Evolutionary conservation across 2,113 vertebrate genomes (phyloP).

Genomic region (Brachirus orientalis): DNA sequence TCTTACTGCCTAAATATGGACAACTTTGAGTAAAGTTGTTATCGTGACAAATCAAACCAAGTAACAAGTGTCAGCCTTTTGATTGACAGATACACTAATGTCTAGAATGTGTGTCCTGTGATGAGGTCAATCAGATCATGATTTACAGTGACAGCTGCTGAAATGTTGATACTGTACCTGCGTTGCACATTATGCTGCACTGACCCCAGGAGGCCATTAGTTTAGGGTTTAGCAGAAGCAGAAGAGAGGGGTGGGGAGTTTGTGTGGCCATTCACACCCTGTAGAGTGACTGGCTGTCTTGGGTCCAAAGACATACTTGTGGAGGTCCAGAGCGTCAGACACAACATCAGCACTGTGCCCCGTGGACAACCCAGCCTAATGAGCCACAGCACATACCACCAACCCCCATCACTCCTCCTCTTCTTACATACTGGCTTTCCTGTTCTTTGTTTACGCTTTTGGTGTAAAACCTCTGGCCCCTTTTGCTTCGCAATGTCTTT

Average conservation of each 20-base stretch:
- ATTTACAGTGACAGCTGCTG: slow-evolving; percentile 2
- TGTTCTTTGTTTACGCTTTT: slow-evolving; percentile 67
- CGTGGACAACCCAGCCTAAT: slow-evolving; percentile 62
- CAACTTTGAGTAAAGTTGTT: not conserved
- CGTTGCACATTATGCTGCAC: not conserved
- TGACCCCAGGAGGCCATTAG: slow-evolving; percentile 22
- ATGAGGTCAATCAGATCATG: not conserved
- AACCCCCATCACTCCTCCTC: slow-evolving; percentile 13
- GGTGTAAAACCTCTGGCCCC: slow-evolving; percentile 61
- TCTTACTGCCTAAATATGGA: not conserved
- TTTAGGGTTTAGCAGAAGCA: slow-evolving; percentile 24
- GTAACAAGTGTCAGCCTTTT: not conserved
- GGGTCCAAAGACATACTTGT: slow-evolving; percentile 35
- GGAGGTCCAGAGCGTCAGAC: slow-evolving; percentile 57
- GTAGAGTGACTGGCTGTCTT: slow-evolving; percentile 30
- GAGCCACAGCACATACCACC: slow-evolving; percentile 54
- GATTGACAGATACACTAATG: not conserved
- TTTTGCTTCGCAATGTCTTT: slow-evolving; percentile 49
- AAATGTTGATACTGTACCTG: slow-evolving; percentile 3
- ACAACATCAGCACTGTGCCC: slow-evolving; percentile 56
- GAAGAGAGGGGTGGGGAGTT: not conserved
- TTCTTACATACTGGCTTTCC: slow-evolving; percentile 46
- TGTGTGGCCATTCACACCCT: not conserved
- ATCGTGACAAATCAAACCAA: slow-evolving; percentile 8
- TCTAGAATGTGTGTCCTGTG: not conserved